Conservation (phyloP, 2,888 invertebrate genomes). For the Meandrusa payeni region DNA sequence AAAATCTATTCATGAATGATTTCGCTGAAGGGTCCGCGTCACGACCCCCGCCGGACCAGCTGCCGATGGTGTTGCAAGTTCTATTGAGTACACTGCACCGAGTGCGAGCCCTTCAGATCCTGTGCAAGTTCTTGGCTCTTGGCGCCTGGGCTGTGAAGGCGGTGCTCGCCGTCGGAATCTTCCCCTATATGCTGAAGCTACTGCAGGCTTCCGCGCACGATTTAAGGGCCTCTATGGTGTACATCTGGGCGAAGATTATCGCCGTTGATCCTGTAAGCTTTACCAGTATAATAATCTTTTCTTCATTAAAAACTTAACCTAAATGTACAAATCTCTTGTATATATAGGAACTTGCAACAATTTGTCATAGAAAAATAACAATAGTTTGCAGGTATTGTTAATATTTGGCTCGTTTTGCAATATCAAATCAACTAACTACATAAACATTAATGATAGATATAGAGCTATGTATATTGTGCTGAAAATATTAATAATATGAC, state of each 20-base stretch:
- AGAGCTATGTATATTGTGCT: no score
- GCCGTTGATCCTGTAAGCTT: constrained; percentile 93
- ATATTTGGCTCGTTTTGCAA: no score
- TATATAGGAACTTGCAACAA: no score
- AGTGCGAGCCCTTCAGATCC: constrained; percentile 94
- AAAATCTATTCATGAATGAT: not conserved
- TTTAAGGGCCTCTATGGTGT: constrained; percentile 94
- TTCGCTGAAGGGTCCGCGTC: constrained; percentile 43
- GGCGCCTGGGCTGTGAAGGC: constrained; percentile 94
- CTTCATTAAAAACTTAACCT: no score
- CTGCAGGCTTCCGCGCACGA: constrained; percentile 97
- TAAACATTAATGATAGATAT: no score
- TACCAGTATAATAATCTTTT: no score
- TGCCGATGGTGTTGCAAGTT: constrained; percentile 98
- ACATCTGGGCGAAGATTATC: constrained; percentile 99
- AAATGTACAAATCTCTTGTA: no score
- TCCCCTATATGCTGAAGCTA: constrained; percentile 98
- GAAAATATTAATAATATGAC: no score
- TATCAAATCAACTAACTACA: no score
- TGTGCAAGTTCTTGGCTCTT: constrained; percentile 96
- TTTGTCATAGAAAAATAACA: no score
- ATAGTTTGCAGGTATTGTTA: no score
- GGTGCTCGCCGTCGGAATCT: constrained; percentile 98
- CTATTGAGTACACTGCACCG: constrained; percentile 88
- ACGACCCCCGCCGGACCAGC: constrained; percentile 95